These are phyloP conservation scores for Holacanthella duospinosa DNA, from an alignment of 2,888 invertebrate species.

Conservation along the genomic window DNA sequence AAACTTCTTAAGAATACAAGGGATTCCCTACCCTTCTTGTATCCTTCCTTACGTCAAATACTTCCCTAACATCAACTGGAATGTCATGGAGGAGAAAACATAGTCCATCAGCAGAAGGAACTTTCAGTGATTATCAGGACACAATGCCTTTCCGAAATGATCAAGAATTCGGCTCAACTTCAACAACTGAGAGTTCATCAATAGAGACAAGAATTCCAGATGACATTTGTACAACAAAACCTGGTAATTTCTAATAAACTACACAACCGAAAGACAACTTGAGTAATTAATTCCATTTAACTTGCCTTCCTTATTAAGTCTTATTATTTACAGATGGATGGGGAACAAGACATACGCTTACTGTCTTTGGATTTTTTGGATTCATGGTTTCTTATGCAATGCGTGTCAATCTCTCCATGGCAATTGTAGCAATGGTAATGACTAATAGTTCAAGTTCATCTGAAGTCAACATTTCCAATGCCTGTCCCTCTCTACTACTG, in stretches of 20 bases:
- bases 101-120: neutral
- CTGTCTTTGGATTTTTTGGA: slow-evolving; percentile 44
- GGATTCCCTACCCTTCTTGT: too few species aligned
- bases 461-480: neutral
- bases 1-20: too few species aligned
- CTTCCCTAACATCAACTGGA: too few species aligned
- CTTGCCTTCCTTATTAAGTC: neutral
- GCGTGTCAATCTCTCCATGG: slow-evolving; percentile 47
- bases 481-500: neutral
- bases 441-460: neutral
- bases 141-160: neutral
- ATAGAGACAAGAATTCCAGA: slow-evolving; percentile 1
- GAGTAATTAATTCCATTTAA: neutral
- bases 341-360: slow-evolving; percentile 40
- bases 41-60: too few species aligned
- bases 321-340: slow-evolving; percentile 23
- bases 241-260: neutral
- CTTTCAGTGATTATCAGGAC: neutral
- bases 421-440: slow-evolving; percentile 48
- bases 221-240: neutral
- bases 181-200: neutral
- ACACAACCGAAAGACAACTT: neutral
- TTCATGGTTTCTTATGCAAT: slow-evolving; percentile 44
- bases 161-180: neutral
- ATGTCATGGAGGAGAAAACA: neutral